Evolutionary conservation across 2,888 invertebrate species (phyloP).

Genomic region (Pheosia tremula): DNA sequence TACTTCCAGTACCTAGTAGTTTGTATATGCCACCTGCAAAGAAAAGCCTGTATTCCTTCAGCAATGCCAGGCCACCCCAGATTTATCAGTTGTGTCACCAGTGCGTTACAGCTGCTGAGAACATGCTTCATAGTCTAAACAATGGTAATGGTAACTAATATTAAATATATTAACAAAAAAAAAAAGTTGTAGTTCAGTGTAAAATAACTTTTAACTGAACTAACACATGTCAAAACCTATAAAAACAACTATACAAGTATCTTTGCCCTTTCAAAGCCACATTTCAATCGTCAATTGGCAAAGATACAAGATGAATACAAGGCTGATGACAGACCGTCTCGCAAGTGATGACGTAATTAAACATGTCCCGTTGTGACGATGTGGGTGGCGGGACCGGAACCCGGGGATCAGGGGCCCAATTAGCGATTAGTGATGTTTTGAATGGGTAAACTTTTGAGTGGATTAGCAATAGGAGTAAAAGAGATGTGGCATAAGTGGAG

Average conservation of each 20-base stretch:
- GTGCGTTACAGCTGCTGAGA: too few relatives aligned
- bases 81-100: too few relatives aligned
- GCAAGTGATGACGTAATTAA: constrained; percentile 3
- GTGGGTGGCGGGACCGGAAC: neutral
- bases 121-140: too few relatives aligned
- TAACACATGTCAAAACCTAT: neutral
- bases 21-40: too few relatives aligned
- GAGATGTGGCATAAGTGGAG: too few relatives aligned
- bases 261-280: neutral
- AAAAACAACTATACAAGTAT: neutral
- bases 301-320: constrained; percentile 2
- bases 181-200: too few relatives aligned
- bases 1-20: too few relatives aligned
- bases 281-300: constrained; percentile 1
- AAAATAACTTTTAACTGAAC: too few relatives aligned
- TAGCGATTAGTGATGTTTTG: neutral
- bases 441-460: neutral
- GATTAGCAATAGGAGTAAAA: neutral
- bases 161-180: too few relatives aligned
- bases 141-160: too few relatives aligned
- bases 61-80: too few relatives aligned
- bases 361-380: neutral
- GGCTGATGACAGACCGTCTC: constrained; percentile 1
- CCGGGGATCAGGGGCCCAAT: neutral
- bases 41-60: too few relatives aligned